Evolutionary conservation across 37 sponge, comb jelly and placozoan species (phyloP).

Genomic region (Aplysina aerophoba): DNA sequence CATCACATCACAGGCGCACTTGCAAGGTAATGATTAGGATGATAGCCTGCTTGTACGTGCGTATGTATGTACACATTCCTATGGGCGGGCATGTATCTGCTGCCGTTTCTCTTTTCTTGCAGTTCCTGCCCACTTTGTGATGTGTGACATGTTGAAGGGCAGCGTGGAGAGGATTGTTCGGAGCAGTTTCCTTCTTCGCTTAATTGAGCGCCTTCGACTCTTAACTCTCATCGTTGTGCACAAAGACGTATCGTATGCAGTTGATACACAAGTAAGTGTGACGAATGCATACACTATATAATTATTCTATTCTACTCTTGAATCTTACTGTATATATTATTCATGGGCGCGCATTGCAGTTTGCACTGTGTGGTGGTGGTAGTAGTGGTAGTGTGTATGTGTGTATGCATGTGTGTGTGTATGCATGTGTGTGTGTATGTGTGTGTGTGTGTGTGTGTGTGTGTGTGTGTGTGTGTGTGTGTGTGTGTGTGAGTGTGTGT

Average conservation of each 20-base stretch:
- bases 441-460: no score
- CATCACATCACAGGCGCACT: not conserved
- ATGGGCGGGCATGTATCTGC: not conserved
- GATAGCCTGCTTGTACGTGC: not conserved
- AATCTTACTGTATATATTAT: no score
- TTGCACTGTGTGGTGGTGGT: no score
- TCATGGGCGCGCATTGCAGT: no score
- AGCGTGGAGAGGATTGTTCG: slow-evolving; percentile 71
- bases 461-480: no score
- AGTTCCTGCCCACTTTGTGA: slow-evolving; percentile 65
- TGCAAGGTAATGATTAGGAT: not conserved
- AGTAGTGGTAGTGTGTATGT: no score
- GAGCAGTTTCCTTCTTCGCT: slow-evolving; percentile 54
- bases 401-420: no score
- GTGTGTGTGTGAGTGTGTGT: no score
- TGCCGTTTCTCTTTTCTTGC: not conserved
- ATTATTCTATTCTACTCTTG: no score
- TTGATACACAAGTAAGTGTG: slow-evolving; percentile 64
- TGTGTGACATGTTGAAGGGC: slow-evolving; percentile 83
- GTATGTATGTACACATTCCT: not conserved
- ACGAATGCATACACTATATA: no score
- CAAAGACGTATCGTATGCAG: slow-evolving; percentile 63
- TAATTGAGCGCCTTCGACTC: slow-evolving; percentile 47
- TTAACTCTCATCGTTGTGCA: slow-evolving; percentile 25
- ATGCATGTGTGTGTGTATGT: no score